Conservation (phyloP, 2,797 vertebrate species). For the Garrulus glandarius region DNA sequence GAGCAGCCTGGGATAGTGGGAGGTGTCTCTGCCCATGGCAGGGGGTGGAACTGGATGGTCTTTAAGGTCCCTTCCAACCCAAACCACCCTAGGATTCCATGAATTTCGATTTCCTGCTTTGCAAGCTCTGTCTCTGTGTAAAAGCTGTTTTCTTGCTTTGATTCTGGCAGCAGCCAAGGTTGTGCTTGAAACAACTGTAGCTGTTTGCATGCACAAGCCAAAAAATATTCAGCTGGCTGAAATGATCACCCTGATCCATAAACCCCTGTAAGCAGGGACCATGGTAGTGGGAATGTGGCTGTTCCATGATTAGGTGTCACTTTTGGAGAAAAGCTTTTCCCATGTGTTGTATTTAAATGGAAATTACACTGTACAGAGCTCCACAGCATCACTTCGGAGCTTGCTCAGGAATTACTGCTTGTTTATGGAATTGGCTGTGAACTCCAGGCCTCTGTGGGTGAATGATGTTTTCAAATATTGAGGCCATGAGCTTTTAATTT, state of each 20-base stretch:
- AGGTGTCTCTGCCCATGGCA: neutral
- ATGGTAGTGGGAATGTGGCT: neutral
- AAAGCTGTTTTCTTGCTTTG: neutral
- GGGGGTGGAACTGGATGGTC: neutral
- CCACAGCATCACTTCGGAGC: neutral
- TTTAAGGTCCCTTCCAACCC: neutral
- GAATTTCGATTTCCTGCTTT: neutral
- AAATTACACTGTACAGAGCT: neutral
- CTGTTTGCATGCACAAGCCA: neutral
- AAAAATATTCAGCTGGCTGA: neutral
- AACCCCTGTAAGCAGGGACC: neutral
- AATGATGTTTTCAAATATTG: neutral
- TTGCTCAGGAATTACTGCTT: neutral
- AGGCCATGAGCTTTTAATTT: neutral
- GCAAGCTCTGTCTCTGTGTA: neutral
- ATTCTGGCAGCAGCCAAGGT: neutral
- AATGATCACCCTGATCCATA: neutral
- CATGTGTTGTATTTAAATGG: neutral
- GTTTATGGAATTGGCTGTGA: neutral
- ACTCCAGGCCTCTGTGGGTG: neutral
- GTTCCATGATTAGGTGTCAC: neutral
- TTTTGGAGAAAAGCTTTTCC: neutral
- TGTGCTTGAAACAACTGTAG: neutral
- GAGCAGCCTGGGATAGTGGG: neutral
- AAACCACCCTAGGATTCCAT: neutral